phyloP scores from a whole-genome alignment of 2,888 invertebrate genomes.

The Opisthograptis luteolata region DNA sequence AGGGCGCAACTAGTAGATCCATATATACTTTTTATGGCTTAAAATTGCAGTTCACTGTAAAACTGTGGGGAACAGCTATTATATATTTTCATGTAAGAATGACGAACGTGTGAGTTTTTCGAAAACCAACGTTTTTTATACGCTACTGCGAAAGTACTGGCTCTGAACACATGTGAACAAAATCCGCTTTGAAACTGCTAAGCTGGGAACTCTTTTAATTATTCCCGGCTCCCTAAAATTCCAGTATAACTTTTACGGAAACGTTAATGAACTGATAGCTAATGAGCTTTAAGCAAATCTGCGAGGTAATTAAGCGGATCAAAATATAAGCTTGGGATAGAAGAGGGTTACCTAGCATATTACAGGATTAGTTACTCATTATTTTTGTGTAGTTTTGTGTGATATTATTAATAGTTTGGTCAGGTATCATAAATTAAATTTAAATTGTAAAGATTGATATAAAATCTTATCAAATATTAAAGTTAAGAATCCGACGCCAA shows the following conservation, averaged over 20 bases:
- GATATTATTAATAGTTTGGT: too few species aligned
- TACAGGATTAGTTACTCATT: constrained; percentile 7
- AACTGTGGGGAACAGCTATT: too few species aligned
- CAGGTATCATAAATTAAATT: too few species aligned
- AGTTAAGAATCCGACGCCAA: too few species aligned
- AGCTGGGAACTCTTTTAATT: constrained; percentile 65
- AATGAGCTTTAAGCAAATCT: constrained; percentile 54
- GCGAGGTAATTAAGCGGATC: constrained; percentile 22
- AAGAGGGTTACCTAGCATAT: not conserved
- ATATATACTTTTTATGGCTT: too few species aligned
- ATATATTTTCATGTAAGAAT: too few species aligned
- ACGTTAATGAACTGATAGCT: constrained; percentile 57
- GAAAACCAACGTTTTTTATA: not conserved
- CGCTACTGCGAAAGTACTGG: constrained; percentile 3
- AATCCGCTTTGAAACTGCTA: constrained; percentile 55
- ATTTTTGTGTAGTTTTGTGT: not conserved
- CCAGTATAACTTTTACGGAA: constrained; percentile 35
- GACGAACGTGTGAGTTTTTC: too few species aligned
- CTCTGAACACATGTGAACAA: constrained; percentile 43
- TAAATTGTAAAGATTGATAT: too few species aligned
- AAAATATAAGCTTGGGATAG: constrained; percentile 1
- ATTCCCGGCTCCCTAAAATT: constrained; percentile 55
- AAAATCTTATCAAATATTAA: too few species aligned
- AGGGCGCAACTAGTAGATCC: too few species aligned
- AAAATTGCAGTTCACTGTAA: too few species aligned